Conservation (phyloP, 2,888 invertebrate species). For the Meta bourneti region DNA sequence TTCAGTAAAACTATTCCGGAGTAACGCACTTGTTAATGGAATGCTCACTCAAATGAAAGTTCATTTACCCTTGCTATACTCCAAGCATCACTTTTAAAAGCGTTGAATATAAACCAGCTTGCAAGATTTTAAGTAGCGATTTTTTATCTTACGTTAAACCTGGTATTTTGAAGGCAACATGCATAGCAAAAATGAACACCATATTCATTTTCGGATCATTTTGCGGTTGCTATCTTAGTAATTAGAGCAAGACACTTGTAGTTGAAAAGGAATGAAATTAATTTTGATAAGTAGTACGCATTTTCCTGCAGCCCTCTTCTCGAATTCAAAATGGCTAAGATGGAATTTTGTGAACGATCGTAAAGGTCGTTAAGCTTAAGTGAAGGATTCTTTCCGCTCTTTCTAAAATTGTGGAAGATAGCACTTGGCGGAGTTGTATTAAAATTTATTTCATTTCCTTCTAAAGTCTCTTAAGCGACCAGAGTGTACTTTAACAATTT, state of each 20-base stretch:
- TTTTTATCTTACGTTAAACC: no score
- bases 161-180: no score
- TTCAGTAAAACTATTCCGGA: no score
- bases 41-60: not conserved
- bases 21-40: not conserved
- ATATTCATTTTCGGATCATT: conserved; percentile 54
- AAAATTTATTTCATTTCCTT: not conserved
- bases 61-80: not conserved
- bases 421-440: not conserved
- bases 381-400: not conserved
- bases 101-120: no score
- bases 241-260: conserved; percentile 51
- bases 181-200: not conserved
- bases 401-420: not conserved
- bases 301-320: conserved; percentile 1
- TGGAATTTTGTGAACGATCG: conserved; percentile 24
- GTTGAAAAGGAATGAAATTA: conserved; percentile 56
- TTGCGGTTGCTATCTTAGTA: conserved; percentile 60
- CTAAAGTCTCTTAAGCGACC: not conserved
- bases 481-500: no score
- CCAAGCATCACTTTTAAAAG: no score
- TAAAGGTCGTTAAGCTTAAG: conserved; percentile 20
- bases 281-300: conserved; percentile 52
- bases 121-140: no score
- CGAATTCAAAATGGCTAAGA: conserved; percentile 44